Evolutionary conservation across 35 echinoderm and acorn worm species (phyloP).

Genomic region (Ptychodera flava): DNA sequence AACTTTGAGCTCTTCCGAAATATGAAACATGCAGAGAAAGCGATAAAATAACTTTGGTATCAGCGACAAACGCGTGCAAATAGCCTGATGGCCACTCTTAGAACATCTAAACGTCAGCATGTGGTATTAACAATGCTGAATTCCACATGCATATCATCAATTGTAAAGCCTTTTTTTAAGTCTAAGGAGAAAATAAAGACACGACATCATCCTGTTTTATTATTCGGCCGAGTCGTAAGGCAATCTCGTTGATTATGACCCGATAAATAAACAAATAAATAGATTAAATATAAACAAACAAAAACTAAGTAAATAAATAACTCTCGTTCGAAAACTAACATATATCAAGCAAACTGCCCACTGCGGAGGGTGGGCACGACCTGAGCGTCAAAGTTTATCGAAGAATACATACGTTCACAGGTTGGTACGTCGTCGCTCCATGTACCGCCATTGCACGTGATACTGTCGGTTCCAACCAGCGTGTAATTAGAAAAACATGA

Average conservation of each 20-base stretch:
- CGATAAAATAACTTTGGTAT: too few species aligned
- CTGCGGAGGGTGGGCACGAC: not conserved
- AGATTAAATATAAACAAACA: not conserved
- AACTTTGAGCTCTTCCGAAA: too few species aligned
- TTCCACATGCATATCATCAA: too few species aligned
- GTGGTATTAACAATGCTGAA: too few species aligned
- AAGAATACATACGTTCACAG: conserved; percentile 20
- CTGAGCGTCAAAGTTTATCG: not conserved
- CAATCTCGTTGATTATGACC: not conserved
- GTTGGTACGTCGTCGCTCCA: conserved; percentile 21
- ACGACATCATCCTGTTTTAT: too few species aligned
- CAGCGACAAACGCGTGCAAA: too few species aligned
- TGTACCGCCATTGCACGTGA: conserved; percentile 21
- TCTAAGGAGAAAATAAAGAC: too few species aligned
- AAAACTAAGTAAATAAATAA: not conserved
- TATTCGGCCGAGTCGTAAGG: not conserved
- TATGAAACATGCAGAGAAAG: too few species aligned
- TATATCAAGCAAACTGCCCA: not conserved
- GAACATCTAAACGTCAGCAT: too few species aligned
- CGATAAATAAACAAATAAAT: too few species aligned
- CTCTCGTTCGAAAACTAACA: not conserved
- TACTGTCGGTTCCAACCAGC: conserved; percentile 33
- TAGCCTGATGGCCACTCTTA: too few species aligned
- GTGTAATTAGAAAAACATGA: conserved; percentile 29
- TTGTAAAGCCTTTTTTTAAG: too few species aligned